Conservation (phyloP, 1,140 invertebrate species). For the Oryctes rhinoceros region DNA sequence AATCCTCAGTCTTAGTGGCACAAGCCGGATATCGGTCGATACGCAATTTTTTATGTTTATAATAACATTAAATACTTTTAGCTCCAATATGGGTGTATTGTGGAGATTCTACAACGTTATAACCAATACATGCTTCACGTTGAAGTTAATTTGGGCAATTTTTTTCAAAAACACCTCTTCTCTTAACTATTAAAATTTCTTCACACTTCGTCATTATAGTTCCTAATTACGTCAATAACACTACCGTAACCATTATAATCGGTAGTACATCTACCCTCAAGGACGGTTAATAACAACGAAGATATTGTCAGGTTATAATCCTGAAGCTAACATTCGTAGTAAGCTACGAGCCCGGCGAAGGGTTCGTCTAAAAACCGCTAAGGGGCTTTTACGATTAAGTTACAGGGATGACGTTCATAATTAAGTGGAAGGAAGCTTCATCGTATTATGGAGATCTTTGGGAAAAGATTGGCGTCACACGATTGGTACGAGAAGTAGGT, state of each 20-base stretch:
- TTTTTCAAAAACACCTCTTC: too few species aligned
- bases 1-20: too few species aligned
- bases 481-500: neutral
- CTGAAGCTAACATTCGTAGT: neutral
- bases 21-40: too few species aligned
- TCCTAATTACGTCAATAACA: neutral
- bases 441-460: neutral
- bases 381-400: neutral
- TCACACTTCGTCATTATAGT: neutral
- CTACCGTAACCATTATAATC: neutral
- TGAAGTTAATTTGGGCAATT: too few species aligned
- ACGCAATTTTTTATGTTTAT: too few species aligned
- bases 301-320: slow-evolving; percentile 1
- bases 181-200: too few species aligned
- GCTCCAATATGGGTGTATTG: too few species aligned
- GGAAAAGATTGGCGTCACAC: neutral
- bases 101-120: too few species aligned
- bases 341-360: neutral
- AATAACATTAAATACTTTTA: too few species aligned
- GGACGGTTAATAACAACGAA: neutral
- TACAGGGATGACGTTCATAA: slow-evolving; percentile 5
- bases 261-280: neutral
- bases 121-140: too few species aligned
- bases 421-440: neutral
- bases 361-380: neutral